Percentiles rank a stretch among this genome's conserved stretches.
phyloP scores from a whole-genome alignment of 1,140 invertebrate species.

The Drosophila erecta region DNA sequence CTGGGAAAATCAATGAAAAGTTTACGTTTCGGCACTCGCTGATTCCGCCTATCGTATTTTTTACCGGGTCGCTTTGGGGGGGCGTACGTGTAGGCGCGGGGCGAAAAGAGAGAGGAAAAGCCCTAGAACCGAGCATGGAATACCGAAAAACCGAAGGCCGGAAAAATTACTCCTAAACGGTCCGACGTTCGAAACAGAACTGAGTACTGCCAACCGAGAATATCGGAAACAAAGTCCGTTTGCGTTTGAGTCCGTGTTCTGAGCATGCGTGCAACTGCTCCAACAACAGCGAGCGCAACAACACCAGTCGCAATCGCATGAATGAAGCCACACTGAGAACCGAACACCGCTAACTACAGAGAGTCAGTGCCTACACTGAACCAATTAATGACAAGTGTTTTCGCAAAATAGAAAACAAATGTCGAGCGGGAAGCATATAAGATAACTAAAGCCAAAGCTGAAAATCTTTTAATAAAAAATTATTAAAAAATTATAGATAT shows the following conservation, averaged over 20 bases:
- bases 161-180: conserved; percentile 58
- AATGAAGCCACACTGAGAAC: conserved; percentile 55
- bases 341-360: conserved; percentile 2
- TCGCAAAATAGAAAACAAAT: too few relatives aligned
- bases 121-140: conserved; percentile 57
- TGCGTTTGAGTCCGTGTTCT: conserved; percentile 39
- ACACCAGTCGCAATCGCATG: conserved; percentile 19
- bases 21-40: conserved; percentile 56
- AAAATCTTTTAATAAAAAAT: background rate
- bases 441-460: too few relatives aligned
- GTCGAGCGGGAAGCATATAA: too few relatives aligned
- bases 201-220: conserved; percentile 32
- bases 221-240: conserved; percentile 30
- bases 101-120: conserved; percentile 29
- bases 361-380: background rate
- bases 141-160: conserved; percentile 64
- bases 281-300: conserved; percentile 2
- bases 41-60: conserved; percentile 30
- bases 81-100: background rate
- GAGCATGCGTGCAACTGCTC: conserved; percentile 64
- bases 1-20: conserved; percentile 59
- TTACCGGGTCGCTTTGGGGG: conserved; percentile 41
- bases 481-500: too few relatives aligned
- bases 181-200: conserved; percentile 70
- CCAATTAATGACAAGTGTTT: background rate